phyloP scores from a whole-genome alignment of 1,140 invertebrate species.

The Acromyrmex heyeri region DNA sequence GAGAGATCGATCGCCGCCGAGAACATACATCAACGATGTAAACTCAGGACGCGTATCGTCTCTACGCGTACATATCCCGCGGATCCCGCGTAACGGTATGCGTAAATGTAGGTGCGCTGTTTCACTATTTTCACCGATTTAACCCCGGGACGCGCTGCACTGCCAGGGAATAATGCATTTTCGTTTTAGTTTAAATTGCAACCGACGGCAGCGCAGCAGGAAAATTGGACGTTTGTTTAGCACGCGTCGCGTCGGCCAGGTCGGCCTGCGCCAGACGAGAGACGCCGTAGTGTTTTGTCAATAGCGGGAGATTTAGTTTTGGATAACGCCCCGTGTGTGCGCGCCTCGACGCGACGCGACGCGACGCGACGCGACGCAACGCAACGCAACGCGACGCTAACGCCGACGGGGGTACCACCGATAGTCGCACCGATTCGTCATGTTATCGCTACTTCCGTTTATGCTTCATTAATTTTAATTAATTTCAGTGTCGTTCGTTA shows the following conservation, averaged over 20 bases:
- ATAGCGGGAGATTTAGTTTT: slow-evolving; percentile 70
- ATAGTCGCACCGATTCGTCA: slow-evolving; percentile 72
- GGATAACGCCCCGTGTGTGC: slow-evolving; percentile 33
- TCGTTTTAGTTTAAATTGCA: slow-evolving; percentile 74
- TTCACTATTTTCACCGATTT: slow-evolving; percentile 82
- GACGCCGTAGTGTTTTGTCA: slow-evolving; percentile 71
- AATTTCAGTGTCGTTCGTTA: slow-evolving; percentile 72
- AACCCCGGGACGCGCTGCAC: slow-evolving; percentile 31
- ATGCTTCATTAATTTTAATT: slow-evolving; percentile 78
- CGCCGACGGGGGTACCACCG: slow-evolving; percentile 45
- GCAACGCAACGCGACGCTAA: not conserved
- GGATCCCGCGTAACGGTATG: slow-evolving; percentile 52
- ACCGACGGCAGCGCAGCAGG: slow-evolving; percentile 40
- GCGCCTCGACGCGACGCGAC: not conserved
- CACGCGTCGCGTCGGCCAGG: slow-evolving; percentile 28
- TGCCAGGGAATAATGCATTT: slow-evolving; percentile 78
- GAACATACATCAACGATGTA: slow-evolving; percentile 86
- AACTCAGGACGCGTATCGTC: slow-evolving; percentile 80
- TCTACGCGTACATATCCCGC: slow-evolving; percentile 59
- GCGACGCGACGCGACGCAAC: not conserved
- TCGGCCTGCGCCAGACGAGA: slow-evolving; percentile 33
- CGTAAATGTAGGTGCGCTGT: slow-evolving; percentile 74
- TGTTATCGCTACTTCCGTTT: slow-evolving; percentile 76
- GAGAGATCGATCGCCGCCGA: slow-evolving; percentile 86
- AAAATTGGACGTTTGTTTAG: slow-evolving; percentile 55